These are phyloP conservation scores for Brachynemurus nebulosus DNA, from an alignment of 2,888 invertebrate genomes.

Conservation along the genomic window DNA sequence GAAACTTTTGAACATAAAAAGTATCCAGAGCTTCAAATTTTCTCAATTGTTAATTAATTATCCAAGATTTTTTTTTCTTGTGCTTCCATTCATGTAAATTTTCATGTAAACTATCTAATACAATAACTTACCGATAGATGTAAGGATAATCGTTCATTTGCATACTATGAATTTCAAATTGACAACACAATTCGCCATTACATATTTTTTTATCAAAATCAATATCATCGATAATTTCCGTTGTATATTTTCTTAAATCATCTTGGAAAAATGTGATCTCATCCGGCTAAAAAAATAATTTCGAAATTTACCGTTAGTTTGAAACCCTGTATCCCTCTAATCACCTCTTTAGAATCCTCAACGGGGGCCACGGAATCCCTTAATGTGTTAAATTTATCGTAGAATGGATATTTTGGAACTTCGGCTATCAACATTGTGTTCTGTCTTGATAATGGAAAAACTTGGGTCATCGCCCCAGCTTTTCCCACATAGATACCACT, in stretches of 20 bases:
- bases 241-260: neutral
- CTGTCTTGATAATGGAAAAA: constrained; percentile 5
- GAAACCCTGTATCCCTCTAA: too few species aligned
- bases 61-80: too few species aligned
- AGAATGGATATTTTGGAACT: constrained; percentile 3
- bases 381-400: too few species aligned
- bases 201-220: neutral
- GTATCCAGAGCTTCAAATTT: too few species aligned
- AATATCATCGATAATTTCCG: neutral
- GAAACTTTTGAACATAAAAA: too few species aligned
- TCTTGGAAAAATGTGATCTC: constrained; percentile 2
- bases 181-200: constrained; percentile 3
- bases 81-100: neutral
- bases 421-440: constrained; percentile 7
- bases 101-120: neutral
- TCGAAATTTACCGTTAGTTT: neutral
- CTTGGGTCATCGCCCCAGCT: constrained; percentile 11
- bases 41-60: too few species aligned
- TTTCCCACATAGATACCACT: constrained; percentile 20
- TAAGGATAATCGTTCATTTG: neutral
- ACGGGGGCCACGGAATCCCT: too few species aligned
- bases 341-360: too few species aligned
- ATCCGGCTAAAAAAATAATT: neutral
- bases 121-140: neutral
- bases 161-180: neutral